Conservation (phyloP, 1,140 invertebrate genomes). For the Bombus affinis region DNA sequence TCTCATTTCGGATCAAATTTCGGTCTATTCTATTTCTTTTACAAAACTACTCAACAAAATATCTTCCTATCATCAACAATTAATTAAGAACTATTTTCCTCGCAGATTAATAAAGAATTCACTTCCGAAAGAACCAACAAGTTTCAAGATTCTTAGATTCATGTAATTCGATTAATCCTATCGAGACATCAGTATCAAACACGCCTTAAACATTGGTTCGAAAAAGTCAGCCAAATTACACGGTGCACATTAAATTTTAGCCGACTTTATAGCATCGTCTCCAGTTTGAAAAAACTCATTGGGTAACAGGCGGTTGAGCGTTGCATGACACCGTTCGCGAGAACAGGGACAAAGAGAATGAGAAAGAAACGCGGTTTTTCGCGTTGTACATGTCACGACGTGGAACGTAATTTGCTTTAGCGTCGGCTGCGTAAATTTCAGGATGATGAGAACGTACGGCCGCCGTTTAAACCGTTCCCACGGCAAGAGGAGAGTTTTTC, state of each 20-base stretch:
- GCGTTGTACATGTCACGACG: conserved; percentile 29
- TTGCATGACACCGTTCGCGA: not conserved
- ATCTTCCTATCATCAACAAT: not conserved
- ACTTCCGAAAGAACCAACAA: not conserved
- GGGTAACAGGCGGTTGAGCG: not conserved
- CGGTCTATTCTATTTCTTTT: not conserved
- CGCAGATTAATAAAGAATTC: not conserved
- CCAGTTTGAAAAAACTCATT: not conserved
- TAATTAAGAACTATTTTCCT: not conserved
- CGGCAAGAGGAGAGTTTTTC: conserved; percentile 33
- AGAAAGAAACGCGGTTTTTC: conserved; percentile 29
- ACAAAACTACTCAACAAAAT: not conserved
- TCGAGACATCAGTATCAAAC: not conserved
- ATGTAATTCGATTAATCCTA: not conserved
- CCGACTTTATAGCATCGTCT: not conserved
- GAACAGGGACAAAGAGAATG: not conserved
- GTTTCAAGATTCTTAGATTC: not conserved
- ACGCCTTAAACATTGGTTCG: not conserved
- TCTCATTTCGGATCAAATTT: too few relatives aligned
- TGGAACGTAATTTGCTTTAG: conserved; percentile 66
- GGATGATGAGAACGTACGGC: conserved; percentile 62
- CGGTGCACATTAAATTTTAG: not conserved
- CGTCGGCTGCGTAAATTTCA: conserved; percentile 62
- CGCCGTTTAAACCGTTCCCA: conserved; percentile 59
- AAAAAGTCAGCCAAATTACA: not conserved